Evolutionary conservation across 2,113 vertebrate species (phyloP).

Genomic region (Lichenostomus cassidix): DNA sequence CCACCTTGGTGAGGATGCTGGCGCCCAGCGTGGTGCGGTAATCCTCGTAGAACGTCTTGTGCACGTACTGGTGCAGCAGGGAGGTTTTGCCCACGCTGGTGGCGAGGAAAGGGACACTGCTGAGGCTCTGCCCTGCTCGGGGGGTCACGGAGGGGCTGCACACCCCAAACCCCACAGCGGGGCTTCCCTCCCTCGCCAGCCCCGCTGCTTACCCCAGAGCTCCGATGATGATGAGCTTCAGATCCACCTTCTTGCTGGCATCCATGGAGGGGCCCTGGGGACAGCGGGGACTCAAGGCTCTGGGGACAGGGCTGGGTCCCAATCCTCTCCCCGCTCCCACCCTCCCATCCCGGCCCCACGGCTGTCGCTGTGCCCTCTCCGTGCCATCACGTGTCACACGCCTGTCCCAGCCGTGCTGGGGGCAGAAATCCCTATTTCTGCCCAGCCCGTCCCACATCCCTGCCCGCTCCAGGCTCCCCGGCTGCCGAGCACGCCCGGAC

Average conservation of each 20-base stretch:
- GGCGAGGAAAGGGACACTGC: background rate
- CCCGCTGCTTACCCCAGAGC: conserved; percentile 75
- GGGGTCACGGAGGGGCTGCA: fast-evolving
- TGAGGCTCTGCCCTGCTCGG: background rate
- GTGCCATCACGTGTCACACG: fast-evolving
- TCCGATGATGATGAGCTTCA: conserved; percentile 84
- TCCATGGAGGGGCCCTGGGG: conserved; percentile 64
- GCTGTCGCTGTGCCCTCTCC: fast-evolving
- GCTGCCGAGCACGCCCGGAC: background rate
- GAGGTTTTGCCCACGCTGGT: conserved; percentile 82
- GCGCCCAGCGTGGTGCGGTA: conserved; percentile 82
- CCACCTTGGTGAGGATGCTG: conserved; percentile 78
- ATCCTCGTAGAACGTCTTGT: conserved; percentile 77
- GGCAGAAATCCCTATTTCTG: fast-evolving
- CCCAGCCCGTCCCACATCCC: background rate
- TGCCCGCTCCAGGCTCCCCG: fast-evolving
- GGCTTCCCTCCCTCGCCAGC: background rate
- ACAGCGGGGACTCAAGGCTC: fast-evolving
- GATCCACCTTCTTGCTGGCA: conserved; percentile 76
- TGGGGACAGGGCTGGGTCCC: fast-evolving
- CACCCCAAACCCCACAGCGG: background rate
- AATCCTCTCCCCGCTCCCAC: background rate
- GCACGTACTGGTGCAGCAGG: conserved; percentile 80
- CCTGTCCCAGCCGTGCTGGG: fast-evolving
- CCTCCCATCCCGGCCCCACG: fast-evolving